Base-by-base conservation (phyloP, 2,888 invertebrate genomes). In the Caenorhabditis sp. region DNA sequence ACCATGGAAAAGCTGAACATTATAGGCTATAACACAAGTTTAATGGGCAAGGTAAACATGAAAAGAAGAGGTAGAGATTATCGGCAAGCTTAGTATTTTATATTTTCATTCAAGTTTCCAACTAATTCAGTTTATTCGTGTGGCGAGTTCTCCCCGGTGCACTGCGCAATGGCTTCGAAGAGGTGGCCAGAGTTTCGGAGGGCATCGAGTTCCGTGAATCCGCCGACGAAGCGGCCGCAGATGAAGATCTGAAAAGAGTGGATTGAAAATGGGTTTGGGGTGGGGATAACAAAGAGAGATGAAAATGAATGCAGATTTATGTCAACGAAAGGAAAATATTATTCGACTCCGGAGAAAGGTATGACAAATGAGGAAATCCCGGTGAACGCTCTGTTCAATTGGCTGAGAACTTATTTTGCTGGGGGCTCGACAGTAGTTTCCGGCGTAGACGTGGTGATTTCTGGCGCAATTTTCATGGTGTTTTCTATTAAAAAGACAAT, bases 171-270 rank as follows among this genome's bases (percentile, higher is more conserved):
- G 4, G 68, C 73, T 32, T 83, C 79, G 45, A 80, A 65, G 11
- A 88, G 72, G 24, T 83, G 71, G 13, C 81, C 80, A 24, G 82
- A 66, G 52, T 85, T 79, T 24, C 73, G 55, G n/a, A 88, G 81
- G 17, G 77, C 79, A 6, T 81, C 72, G 46, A 88, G 71, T 50
- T 88, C 86, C 2, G 85, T 86, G 71, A 65, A 88, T 15, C 88
- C 87, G 26, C 83, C 83, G 26, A 83, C 56, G 56, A 83, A 82
- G 24, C 79, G 76, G 1, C 83, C 83, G 41, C 83, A 83, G 24
- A 83, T 81, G 77, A 83, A 83, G 55, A 83, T 81, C 83, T 83
- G 46, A 11, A n/a, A 30, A 27, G 55, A 32, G 22, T 6, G n/a
- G 11, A n/a, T 9, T 11, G n/a, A n/a, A n/a, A n/a, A n/a, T n/a